Conservation (phyloP, 1,140 invertebrate species). For the Bombus sibiricus region DNA sequence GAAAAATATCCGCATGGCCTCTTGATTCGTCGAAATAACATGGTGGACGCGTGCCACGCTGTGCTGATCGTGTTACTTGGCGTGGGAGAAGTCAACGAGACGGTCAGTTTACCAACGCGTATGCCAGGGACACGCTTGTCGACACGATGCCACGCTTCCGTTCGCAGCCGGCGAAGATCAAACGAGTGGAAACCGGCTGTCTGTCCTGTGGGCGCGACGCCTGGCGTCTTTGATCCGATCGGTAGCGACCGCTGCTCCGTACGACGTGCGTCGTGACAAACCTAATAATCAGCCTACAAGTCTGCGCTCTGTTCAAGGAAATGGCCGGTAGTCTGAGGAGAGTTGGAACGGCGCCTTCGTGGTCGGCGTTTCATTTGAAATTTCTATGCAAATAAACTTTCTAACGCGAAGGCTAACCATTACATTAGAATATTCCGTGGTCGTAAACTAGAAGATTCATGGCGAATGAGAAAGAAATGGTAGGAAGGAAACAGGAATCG, state of each 20-base stretch:
- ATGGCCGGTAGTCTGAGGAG: background rate
- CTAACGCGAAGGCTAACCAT: background rate
- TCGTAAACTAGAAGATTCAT: background rate
- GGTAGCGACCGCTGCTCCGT: background rate
- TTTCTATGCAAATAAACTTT: background rate
- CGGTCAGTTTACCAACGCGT: slow-evolving; percentile 23
- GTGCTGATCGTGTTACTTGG: background rate
- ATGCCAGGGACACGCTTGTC: slow-evolving; percentile 13
- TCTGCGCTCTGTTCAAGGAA: background rate
- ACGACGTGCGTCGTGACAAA: slow-evolving; percentile 3
- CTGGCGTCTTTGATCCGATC: slow-evolving; percentile 32
- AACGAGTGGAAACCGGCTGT: slow-evolving; percentile 10
- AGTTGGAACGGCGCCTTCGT: background rate
- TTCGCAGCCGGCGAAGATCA: slow-evolving; percentile 30
- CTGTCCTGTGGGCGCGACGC: background rate
- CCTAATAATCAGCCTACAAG: slow-evolving; percentile 16
- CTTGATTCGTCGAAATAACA: background rate
- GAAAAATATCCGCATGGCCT: background rate
- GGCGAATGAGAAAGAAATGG: background rate
- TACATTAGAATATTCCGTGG: background rate
- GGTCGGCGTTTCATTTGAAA: background rate
- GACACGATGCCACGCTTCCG: slow-evolving; percentile 27
- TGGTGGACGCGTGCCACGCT: slow-evolving; percentile 8
- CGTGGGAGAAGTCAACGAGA: background rate
- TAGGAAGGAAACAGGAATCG: background rate